Base-by-base conservation (phyloP, 2,113 vertebrate genomes). In the Paramisgurnus dabryanus region DNA sequence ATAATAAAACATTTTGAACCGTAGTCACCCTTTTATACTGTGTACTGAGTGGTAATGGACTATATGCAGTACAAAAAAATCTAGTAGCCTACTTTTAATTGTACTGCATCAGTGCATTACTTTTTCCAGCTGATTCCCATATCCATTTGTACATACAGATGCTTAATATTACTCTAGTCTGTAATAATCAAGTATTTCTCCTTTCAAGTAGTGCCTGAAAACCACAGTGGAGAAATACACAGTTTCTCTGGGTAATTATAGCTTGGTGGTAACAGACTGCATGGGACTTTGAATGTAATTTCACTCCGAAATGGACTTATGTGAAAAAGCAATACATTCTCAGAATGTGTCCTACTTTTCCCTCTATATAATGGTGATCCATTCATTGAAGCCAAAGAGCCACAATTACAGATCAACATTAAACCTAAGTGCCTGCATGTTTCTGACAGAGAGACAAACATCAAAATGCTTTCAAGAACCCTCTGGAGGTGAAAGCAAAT, bases 381-480 rank as follows among this genome's bases (percentile, higher is more conserved):
- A 9, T 55, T 72, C 43, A 73, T 47, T 53, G 64, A 71, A 41
- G 67, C 18, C 47, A 79, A 65, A 71, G 6, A 72, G 64, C 41
- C 63, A 63, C 45, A 69, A 15, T 69, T 73, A 55, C 53, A 58
- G 6, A 68, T 68, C 45, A 68, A 67, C 57, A 79, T 17, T 63
- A 22, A 7, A 58, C 17, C 10, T 2, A 47, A 67, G 41, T 60
- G 50, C 39, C 27, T 34, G 4, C 6, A 22, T 82, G 22, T 22
- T 69, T 82, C 57, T 65, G 18, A n/a, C 10, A 22, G 64, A 58
- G 65, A 79, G 43, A 58, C 18, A 67, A 22, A 67, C 63, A 66
- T 73, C 10, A 60, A 53, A 73, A 39, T 64, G 58, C 71, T 41
- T 58, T 70, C 64, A 69, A 66, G 78, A 79, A 68, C 63, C 68